Conservation (phyloP, 2,797 vertebrate genomes). For the Potorous gilbertii region DNA sequence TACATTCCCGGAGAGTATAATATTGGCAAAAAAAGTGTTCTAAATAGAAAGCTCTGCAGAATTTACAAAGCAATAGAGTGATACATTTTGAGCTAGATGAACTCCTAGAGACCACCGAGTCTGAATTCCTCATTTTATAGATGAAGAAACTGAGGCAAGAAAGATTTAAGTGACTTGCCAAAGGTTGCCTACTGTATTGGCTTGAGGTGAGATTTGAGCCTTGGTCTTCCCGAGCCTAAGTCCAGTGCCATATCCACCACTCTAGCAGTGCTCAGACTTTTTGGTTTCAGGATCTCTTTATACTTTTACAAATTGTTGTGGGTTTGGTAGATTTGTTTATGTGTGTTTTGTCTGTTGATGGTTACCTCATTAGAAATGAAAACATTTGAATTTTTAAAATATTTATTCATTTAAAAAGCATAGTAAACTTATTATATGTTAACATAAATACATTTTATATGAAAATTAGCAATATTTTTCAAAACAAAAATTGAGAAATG, state of each 20-base stretch:
- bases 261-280: background rate
- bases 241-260: background rate
- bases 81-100: too few species aligned
- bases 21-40: background rate
- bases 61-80: background rate
- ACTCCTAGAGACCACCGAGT: background rate
- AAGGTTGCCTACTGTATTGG: background rate
- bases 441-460: background rate
- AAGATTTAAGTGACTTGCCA: background rate
- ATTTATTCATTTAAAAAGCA: background rate
- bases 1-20: background rate
- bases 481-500: background rate
- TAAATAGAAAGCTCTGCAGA: background rate
- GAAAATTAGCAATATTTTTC: background rate
- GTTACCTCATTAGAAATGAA: background rate
- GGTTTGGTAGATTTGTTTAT: background rate
- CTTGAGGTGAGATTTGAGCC: background rate
- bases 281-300: background rate
- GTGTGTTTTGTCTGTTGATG: background rate
- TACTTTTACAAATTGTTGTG: background rate
- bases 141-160: background rate
- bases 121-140: background rate
- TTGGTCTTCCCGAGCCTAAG: background rate
- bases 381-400: background rate
- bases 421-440: background rate